Conservation (phyloP, 1,140 invertebrate species). For the Daktulosphaira vitifoliae region DNA sequence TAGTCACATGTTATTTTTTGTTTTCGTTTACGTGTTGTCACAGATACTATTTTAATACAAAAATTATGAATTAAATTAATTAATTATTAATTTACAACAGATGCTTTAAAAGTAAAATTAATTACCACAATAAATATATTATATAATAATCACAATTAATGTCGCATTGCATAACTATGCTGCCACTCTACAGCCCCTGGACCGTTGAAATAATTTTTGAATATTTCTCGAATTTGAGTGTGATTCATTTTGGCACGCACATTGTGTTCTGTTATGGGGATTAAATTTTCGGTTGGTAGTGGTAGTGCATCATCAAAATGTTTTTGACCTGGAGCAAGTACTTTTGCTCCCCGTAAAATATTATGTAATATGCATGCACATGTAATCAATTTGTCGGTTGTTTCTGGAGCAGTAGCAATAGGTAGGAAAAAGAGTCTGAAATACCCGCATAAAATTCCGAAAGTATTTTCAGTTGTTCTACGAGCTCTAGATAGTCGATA, state of each 20-base stretch:
- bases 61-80: slow-evolving; percentile 5
- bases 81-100: not conserved
- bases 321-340: not conserved
- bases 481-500: not conserved
- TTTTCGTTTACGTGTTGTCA: slow-evolving; percentile 6
- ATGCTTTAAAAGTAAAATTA: not conserved
- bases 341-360: slow-evolving; percentile 10
- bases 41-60: slow-evolving; percentile 15
- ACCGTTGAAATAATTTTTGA: slow-evolving; percentile 29
- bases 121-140: slow-evolving; percentile 7
- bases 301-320: not conserved
- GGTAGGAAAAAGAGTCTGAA: slow-evolving; percentile 37
- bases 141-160: slow-evolving; percentile 26
- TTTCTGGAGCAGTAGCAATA: not conserved
- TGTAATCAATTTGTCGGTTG: not conserved
- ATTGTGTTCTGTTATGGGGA: not conserved
- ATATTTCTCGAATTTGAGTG: slow-evolving; percentile 17
- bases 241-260: slow-evolving; percentile 5
- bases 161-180: slow-evolving; percentile 7
- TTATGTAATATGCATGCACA: slow-evolving; percentile 11
- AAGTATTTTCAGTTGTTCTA: not conserved
- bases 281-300: not conserved
- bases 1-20: not conserved
- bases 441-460: not conserved
- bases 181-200: slow-evolving; percentile 21